Conservation (phyloP, 1,140 invertebrate species). For the Papilio polyxenes region DNA sequence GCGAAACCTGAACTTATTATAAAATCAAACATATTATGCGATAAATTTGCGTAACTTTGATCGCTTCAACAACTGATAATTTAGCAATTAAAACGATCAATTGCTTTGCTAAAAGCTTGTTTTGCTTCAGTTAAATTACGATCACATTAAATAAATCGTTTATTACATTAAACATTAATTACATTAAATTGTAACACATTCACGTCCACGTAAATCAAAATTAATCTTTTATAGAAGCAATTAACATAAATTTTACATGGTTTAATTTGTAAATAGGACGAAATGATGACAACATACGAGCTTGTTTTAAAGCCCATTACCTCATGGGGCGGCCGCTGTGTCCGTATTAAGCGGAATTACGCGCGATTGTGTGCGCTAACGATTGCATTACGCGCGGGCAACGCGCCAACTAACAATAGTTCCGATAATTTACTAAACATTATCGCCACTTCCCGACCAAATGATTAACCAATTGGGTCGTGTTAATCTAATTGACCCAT, state of each 20-base stretch:
- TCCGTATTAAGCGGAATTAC: conserved; percentile 1
- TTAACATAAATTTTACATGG: not conserved
- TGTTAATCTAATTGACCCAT: not conserved
- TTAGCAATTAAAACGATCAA: not conserved
- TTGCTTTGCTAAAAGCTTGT: not conserved
- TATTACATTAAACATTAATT: not conserved
- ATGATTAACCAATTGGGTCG: conserved; percentile 8
- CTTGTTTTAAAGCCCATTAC: not conserved
- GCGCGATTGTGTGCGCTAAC: conserved; percentile 2
- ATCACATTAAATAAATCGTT: not conserved
- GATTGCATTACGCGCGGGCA: conserved; percentile 18
- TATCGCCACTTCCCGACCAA: not conserved
- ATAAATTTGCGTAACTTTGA: not conserved
- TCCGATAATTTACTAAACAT: conserved; percentile 20
- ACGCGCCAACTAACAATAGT: conserved; percentile 23
- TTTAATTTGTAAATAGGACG: not conserved
- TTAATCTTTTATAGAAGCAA: not conserved
- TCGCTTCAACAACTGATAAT: not conserved
- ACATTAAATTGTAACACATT: not conserved
- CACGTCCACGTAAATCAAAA: not conserved
- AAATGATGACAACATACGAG: not conserved
- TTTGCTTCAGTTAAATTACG: not conserved
- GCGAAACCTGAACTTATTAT: not conserved
- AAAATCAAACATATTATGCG: not conserved
- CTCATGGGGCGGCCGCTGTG: not conserved